Evolutionary conservation across 2,113 vertebrate species (phyloP).

Genomic region (Pterocles burchelli): DNA sequence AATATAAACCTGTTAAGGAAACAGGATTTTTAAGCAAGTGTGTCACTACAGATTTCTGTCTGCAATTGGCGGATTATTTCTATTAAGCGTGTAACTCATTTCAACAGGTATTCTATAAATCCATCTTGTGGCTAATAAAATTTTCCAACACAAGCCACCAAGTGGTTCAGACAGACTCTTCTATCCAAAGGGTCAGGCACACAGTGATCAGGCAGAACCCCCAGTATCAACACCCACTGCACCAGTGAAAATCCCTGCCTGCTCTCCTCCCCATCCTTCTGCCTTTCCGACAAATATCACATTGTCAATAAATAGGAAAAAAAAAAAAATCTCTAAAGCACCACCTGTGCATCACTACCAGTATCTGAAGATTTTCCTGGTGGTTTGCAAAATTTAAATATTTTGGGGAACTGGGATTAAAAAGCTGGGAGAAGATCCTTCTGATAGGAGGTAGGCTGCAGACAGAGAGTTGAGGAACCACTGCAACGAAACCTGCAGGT

Average conservation of each 20-base stretch:
- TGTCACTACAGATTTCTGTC: neutral
- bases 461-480: neutral
- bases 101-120: neutral
- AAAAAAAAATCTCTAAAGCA: neutral
- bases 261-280: neutral
- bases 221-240: neutral
- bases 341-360: neutral
- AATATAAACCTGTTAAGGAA: constrained; percentile 60
- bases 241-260: constrained; percentile 33
- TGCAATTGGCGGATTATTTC: neutral
- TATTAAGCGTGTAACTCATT: neutral
- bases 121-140: neutral
- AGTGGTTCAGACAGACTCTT: neutral
- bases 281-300: neutral
- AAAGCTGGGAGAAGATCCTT: neutral
- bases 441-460: neutral
- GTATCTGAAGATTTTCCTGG: neutral
- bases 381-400: neutral
- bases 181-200: constrained; percentile 2
- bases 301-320: neutral
- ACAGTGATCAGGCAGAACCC: neutral
- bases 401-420: neutral
- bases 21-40: constrained; percentile 35
- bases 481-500: neutral
- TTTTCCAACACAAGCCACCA: neutral